Evolutionary conservation across 1,140 invertebrate species (phyloP).

Genomic region (Drepana arcuata): DNA sequence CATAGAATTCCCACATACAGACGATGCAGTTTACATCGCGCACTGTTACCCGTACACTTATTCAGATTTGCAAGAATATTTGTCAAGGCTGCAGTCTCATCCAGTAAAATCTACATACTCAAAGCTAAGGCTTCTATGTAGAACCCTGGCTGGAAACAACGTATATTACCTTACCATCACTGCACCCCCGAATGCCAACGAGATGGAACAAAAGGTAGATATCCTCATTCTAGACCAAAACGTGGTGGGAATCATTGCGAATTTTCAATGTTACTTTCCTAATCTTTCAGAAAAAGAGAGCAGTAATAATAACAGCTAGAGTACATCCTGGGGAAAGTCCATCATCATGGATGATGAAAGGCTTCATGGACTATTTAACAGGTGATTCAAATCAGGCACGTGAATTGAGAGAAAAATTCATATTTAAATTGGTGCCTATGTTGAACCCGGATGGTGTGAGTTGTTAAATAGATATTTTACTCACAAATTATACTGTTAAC

Average conservation of each 20-base stretch:
- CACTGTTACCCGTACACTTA: slow-evolving; percentile 99
- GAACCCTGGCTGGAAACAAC: slow-evolving; percentile 90
- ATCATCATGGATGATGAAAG: slow-evolving; percentile 97
- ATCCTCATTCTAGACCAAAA: neutral
- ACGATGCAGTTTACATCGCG: slow-evolving; percentile 94
- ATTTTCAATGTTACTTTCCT: slow-evolving; percentile 2
- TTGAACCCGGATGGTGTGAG: slow-evolving; percentile 94
- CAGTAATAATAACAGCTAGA: slow-evolving; percentile 89
- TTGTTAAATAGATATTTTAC: slow-evolving; percentile 19
- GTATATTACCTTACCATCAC: slow-evolving; percentile 94
- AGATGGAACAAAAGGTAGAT: slow-evolving; percentile 62
- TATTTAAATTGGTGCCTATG: slow-evolving; percentile 97
- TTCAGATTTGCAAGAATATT: slow-evolving; percentile 85
- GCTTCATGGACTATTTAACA: slow-evolving; percentile 92
- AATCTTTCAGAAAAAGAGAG: slow-evolving; percentile 79
- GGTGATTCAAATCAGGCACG: slow-evolving; percentile 83
- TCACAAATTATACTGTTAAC: slow-evolving; percentile 4
- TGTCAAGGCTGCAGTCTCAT: slow-evolving; percentile 80
- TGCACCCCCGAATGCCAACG: slow-evolving; percentile 76
- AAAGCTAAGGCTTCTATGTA: slow-evolving; percentile 85
- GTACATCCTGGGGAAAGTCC: slow-evolving; percentile 98
- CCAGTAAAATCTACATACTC: slow-evolving; percentile 85
- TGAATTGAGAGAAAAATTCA: slow-evolving; percentile 91
- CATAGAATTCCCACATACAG: slow-evolving; percentile 90
- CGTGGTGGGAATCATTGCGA: neutral